Percentiles rank a stretch among this genome's conserved stretches.
Evolutionary conservation across 2,888 invertebrate genomes (phyloP).

Genomic region (Allophyes oxyacanthae): DNA sequence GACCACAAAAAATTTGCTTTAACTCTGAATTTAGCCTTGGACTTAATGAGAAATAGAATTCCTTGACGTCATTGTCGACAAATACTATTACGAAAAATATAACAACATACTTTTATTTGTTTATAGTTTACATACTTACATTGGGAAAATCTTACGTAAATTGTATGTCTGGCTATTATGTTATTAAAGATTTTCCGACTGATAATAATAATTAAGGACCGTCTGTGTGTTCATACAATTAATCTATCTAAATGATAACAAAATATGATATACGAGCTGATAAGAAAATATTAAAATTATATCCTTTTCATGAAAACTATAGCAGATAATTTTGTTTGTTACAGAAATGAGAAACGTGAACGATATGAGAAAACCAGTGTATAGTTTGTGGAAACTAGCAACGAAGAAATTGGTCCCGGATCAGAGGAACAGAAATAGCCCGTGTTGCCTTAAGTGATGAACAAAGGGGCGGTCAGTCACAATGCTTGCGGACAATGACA

Average conservation of each 20-base stretch:
- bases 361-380: constrained; percentile 46
- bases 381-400: constrained; percentile 6
- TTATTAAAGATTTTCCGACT: constrained; percentile 7
- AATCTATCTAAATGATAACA: constrained; percentile 21
- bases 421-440: constrained; percentile 11
- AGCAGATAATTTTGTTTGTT: constrained; percentile 27
- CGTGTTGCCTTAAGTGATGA: constrained; percentile 70
- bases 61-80: constrained; percentile 16
- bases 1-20: too few relatives aligned
- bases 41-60: background rate
- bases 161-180: constrained; percentile 21
- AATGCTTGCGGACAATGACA: constrained; percentile 78
- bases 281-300: constrained; percentile 4
- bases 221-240: background rate
- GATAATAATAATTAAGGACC: too few relatives aligned
- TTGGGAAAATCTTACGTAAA: constrained; percentile 13
- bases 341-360: constrained; percentile 29
- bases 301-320: constrained; percentile 5
- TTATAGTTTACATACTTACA: constrained; percentile 21
- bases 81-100: constrained; percentile 15
- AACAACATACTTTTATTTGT: constrained; percentile 22
- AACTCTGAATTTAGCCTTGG: too few relatives aligned
- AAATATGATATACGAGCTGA: constrained; percentile 37
- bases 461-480: constrained; percentile 65
- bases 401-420: constrained; percentile 23